Conservation (phyloP, 2,113 vertebrate species). For the Spilogale gracilis region DNA sequence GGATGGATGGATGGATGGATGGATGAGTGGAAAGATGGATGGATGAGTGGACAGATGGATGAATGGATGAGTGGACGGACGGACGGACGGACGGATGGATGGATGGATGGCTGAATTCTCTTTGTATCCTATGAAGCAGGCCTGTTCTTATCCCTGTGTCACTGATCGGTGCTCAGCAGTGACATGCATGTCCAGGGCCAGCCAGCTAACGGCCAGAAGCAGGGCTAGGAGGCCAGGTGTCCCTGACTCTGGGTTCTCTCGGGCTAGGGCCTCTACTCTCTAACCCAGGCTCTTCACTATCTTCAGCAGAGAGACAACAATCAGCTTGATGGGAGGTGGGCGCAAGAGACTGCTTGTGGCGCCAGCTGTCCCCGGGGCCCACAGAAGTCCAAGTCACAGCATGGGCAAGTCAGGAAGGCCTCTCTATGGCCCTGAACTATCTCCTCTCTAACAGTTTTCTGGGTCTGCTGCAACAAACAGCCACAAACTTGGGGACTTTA, state of each 20-base stretch:
- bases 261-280: not conserved
- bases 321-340: not conserved
- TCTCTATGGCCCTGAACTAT: not conserved
- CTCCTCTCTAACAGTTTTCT: not conserved
- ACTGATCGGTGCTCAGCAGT: not conserved
- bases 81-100: not conserved
- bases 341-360: accelerated
- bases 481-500: not conserved
- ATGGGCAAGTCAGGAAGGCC: not conserved
- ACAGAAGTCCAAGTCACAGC: not conserved
- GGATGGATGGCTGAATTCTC: not conserved
- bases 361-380: not conserved
- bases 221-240: not conserved
- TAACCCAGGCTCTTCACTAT: not conserved
- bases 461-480: not conserved
- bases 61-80: accelerated
- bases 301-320: not conserved
- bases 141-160: not conserved
- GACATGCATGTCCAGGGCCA: not conserved
- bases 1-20: not conserved
- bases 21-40: not conserved
- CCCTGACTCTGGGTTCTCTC: not conserved
- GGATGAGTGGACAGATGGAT: too few species aligned
- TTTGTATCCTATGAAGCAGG: not conserved
- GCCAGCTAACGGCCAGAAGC: not conserved